phyloP scores from a whole-genome alignment of 2,888 invertebrate species.

The Agrotis ipsilon region DNA sequence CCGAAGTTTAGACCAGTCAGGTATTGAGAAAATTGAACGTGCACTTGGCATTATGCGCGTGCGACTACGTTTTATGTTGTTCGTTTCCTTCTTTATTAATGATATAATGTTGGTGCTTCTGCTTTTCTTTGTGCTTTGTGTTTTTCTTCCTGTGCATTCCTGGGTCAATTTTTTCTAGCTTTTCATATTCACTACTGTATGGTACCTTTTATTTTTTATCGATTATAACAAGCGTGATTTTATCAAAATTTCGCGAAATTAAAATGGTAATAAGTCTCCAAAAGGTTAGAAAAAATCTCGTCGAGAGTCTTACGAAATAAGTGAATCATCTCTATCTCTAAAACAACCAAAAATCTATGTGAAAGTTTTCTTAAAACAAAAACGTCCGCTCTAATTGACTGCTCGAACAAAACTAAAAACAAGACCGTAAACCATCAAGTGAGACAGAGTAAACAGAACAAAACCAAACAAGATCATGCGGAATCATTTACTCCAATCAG shows the following conservation, averaged over 20 bases:
- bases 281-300: neutral
- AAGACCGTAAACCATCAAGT: slow-evolving; percentile 77
- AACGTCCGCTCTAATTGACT: slow-evolving; percentile 80
- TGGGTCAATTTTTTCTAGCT: neutral
- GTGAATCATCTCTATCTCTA: neutral
- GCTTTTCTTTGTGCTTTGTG: too few relatives aligned
- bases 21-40: slow-evolving; percentile 51
- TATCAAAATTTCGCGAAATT: too few relatives aligned
- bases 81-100: slow-evolving; percentile 49
- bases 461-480: slow-evolving; percentile 88
- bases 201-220: too few relatives aligned
- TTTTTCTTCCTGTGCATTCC: slow-evolving; percentile 9
- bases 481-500: slow-evolving; percentile 89
- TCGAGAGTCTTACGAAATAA: neutral
- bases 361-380: slow-evolving; percentile 53
- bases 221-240: too few relatives aligned
- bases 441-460: slow-evolving; percentile 84
- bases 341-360: slow-evolving; percentile 38
- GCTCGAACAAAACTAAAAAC: slow-evolving; percentile 75
- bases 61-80: slow-evolving; percentile 45
- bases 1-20: slow-evolving; percentile 55
- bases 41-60: slow-evolving; percentile 37
- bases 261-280: neutral
- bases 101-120: slow-evolving; percentile 13
- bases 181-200: too few relatives aligned